Evolutionary conservation across 2,888 invertebrate species (phyloP), one percentile per base, ranked within the genome.

Genomic region (Tribolium freemani): DNA sequence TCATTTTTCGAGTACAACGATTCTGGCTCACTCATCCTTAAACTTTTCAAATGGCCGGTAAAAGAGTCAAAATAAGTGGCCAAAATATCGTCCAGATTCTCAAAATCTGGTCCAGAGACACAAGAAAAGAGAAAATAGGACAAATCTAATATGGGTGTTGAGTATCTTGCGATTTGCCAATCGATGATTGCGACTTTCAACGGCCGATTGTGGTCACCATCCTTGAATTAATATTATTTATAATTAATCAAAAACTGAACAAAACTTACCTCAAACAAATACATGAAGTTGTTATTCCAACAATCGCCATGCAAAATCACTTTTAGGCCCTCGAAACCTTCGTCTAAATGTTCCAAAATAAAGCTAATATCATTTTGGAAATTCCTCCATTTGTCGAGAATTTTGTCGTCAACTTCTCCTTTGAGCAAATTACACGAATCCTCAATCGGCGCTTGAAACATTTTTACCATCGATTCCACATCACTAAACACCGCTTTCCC

Each of bases 211-310:
- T 21, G 10, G 1, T 30, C 58, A 30, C 26, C 20, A 21, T 56
- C 75, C 63, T 63, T 8, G 13, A 50, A 48, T 30, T 30, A 26
- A 48, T 48, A 9, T 13, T 5, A 16, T 16, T 81, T 77, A 38
- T 80, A 77, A 20, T 75, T 72, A n/a, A 83, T 56, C 30, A 80
- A 77, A n/a, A 13, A 45, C 44, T 13, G 9, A n/a, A n/a, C n/a
- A 58, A n/a, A 6, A 10, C 30, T 50, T 48, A 61, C 46, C 5
- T 46, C 46, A 11, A 11, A 3, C 3, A 46, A 46, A 31, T 16
- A 66, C 67, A 75, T 67, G 13, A 75, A 66, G 31, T 75, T 75
- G 38, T 72, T 75, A 20, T 60, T 64, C 75, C 75, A 75, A 57
- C 67, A 72, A 45, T 75, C 75, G 0, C 71, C 75, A 44, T 75